These are phyloP conservation scores for Leucophenga montana DNA, from an alignment of 2,888 invertebrate genomes.

Conservation along the genomic window DNA sequence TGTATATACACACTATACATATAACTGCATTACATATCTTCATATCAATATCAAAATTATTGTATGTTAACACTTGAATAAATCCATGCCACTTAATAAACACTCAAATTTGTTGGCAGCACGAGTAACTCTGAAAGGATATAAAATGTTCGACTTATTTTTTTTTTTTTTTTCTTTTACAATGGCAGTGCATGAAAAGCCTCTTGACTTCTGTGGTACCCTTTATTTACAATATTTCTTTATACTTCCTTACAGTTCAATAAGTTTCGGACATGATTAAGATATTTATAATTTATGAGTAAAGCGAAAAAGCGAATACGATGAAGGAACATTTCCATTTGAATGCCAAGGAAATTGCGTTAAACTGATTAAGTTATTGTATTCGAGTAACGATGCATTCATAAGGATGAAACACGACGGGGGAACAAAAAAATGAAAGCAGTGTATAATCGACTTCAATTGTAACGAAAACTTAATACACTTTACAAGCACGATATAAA, in stretches of 20 bases:
- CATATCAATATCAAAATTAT: constrained; percentile 39
- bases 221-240: background rate
- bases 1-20: constrained; percentile 16
- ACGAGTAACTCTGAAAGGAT: constrained; percentile 29
- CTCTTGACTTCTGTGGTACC: background rate
- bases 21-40: constrained; percentile 1
- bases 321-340: constrained; percentile 46
- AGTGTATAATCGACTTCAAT: no score
- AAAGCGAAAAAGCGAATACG: background rate
- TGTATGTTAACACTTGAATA: constrained; percentile 58
- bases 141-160: constrained; percentile 34
- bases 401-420: background rate
- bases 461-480: no score
- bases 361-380: constrained; percentile 54
- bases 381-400: background rate
- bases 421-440: background rate
- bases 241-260: constrained; percentile 51
- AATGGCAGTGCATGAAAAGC: background rate
- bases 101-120: constrained; percentile 19
- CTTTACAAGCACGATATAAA: no score
- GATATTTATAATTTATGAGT: constrained; percentile 61
- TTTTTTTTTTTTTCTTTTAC: constrained; percentile 10
- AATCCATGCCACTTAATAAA: constrained; percentile 62
- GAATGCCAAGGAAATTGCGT: constrained; percentile 54
- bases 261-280: constrained; percentile 61